These are phyloP conservation scores for Heliothis subflexa DNA, from an alignment of 1,140 invertebrate genomes.

Conservation along the genomic window DNA sequence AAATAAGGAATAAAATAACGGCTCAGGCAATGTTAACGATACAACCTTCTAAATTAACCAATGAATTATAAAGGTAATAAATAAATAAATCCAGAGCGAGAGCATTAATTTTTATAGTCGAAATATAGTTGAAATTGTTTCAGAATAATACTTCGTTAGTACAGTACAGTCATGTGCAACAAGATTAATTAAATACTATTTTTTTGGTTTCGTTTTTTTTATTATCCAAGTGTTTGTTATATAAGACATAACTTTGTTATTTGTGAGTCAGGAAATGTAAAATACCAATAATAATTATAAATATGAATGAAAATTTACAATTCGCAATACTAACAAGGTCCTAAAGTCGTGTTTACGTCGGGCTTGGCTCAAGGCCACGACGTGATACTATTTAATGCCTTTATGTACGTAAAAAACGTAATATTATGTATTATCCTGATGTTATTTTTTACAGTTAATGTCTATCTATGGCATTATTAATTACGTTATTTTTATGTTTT, in stretches of 20 bases:
- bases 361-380: constrained; percentile 76
- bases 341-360: constrained; percentile 32
- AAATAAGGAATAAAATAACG: background rate
- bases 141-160: no score
- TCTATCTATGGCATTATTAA: background rate
- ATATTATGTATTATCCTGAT: background rate
- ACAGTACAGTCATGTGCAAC: background rate
- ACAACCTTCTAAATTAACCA: background rate
- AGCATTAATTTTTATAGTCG: no score
- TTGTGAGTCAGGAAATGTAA: background rate
- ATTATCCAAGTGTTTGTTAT: no score
- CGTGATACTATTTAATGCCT: constrained; percentile 66
- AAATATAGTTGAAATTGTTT: no score
- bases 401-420: constrained; percentile 15
- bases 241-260: background rate
- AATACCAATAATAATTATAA: constrained; percentile 4
- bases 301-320: constrained; percentile 36
- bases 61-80: no score
- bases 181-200: background rate
- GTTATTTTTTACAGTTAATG: background rate
- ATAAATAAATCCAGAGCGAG: no score
- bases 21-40: background rate
- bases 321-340: constrained; percentile 29
- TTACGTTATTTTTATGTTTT: background rate
- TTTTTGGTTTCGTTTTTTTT: no score